Conservation (phyloP, 1,140 invertebrate species). For the Chrysoperla carnea region DNA sequence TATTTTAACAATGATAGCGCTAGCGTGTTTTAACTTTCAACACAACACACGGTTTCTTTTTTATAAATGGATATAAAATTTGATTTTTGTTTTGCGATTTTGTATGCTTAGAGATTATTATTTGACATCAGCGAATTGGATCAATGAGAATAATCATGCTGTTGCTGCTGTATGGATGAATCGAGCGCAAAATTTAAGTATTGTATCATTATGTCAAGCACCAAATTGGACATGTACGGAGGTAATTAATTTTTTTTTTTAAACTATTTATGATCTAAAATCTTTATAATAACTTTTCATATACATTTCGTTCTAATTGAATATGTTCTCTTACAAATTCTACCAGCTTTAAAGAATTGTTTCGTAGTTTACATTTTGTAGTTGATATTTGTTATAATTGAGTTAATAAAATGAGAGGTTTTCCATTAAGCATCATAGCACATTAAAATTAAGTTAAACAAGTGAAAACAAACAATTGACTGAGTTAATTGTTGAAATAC, state of each 20-base stretch:
- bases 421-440: too few relatives aligned
- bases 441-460: too few relatives aligned
- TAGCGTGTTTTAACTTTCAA: too few relatives aligned
- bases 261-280: background rate
- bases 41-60: too few relatives aligned
- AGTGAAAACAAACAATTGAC: too few relatives aligned
- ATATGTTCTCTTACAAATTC: background rate
- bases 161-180: conserved; percentile 81
- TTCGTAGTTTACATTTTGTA: too few relatives aligned
- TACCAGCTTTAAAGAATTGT: too few relatives aligned
- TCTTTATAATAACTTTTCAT: background rate
- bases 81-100: background rate
- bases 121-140: conserved; percentile 78
- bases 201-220: conserved; percentile 59
- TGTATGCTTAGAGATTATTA: conserved; percentile 65
- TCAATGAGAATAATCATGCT: conserved; percentile 49
- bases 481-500: too few relatives aligned
- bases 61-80: too few relatives aligned
- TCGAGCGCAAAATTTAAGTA: conserved; percentile 70
- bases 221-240: conserved; percentile 68
- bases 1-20: too few relatives aligned
- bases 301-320: background rate
- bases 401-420: too few relatives aligned
- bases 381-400: too few relatives aligned
- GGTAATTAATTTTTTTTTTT: conserved; percentile 28